Evolutionary conservation across 2,113 vertebrate genomes (phyloP).

Genomic region (Corythornis madagascariensis): DNA sequence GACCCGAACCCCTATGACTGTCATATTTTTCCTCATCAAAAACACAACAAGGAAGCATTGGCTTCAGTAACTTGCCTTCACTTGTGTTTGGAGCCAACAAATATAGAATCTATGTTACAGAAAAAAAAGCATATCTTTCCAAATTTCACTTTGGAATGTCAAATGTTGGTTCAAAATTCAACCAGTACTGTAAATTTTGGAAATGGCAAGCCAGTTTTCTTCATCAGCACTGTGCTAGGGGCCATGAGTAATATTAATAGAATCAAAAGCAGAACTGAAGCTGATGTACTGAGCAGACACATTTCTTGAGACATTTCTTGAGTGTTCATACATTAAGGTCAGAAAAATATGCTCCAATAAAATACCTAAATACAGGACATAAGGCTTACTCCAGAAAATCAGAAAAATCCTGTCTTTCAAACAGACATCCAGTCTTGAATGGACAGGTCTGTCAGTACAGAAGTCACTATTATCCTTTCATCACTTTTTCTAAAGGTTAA

Average conservation of each 20-base stretch:
- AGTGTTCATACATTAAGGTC: neutral
- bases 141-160: conserved; percentile 7
- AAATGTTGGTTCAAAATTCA: conserved; percentile 31
- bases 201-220: neutral
- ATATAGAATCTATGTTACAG: neutral
- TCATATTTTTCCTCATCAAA: conserved; percentile 11
- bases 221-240: neutral
- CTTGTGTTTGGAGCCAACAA: conserved; percentile 2
- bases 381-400: neutral
- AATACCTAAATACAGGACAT: neutral
- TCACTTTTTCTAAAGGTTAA: neutral
- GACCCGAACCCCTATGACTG: neutral
- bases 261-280: conserved; percentile 16
- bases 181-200: neutral
- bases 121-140: neutral
- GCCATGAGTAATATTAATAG: neutral
- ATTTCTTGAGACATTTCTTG: neutral
- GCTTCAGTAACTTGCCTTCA: neutral
- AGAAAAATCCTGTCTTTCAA: neutral
- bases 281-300: neutral
- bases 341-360: conserved; percentile 1
- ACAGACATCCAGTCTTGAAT: neutral
- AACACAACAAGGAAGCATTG: neutral
- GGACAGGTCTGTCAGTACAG: neutral
- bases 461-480: neutral